phyloP scores from a whole-genome alignment of 1,140 invertebrate genomes.

The Trichoplusia ni region DNA sequence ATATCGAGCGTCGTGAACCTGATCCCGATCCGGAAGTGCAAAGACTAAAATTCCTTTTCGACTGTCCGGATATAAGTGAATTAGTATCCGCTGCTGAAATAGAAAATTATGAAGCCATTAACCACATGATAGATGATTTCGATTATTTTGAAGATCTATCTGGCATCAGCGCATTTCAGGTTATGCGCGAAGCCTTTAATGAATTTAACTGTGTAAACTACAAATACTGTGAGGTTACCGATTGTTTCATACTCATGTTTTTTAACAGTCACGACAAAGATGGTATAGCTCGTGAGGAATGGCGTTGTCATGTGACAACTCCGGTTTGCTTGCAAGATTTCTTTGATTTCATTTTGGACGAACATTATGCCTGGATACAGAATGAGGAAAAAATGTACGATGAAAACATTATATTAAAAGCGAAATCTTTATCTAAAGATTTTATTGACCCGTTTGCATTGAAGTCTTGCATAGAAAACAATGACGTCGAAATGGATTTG shows the following conservation, averaged over 20 bases:
- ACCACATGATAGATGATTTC: slow-evolving; percentile 67
- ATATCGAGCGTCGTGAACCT: slow-evolving; percentile 9
- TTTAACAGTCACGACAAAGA: slow-evolving; percentile 67
- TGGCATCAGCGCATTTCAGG: slow-evolving; percentile 53
- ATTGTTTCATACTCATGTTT: slow-evolving; percentile 68
- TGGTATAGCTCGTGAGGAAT: slow-evolving; percentile 60
- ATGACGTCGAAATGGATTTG: slow-evolving; percentile 56
- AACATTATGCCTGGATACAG: slow-evolving; percentile 79
- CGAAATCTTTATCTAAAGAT: slow-evolving; percentile 52
- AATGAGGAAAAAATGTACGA: slow-evolving; percentile 71
- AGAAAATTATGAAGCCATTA: slow-evolving; percentile 49
- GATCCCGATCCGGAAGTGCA: slow-evolving; percentile 38
- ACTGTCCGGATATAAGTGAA: slow-evolving; percentile 72
- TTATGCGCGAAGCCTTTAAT: slow-evolving; percentile 66
- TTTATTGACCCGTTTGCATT: slow-evolving; percentile 41
- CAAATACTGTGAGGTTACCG: slow-evolving; percentile 73
- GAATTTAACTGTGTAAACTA: slow-evolving; percentile 74
- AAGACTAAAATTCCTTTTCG: slow-evolving; percentile 60
- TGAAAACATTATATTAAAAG: slow-evolving; percentile 45
- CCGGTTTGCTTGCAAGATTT: slow-evolving; percentile 81
- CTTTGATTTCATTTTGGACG: slow-evolving; percentile 80
- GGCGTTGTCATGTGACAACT: slow-evolving; percentile 75
- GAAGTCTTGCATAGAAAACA: slow-evolving; percentile 57
- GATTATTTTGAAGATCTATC: slow-evolving; percentile 76
- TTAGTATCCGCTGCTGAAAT: slow-evolving; percentile 70